Percentiles rank a stretch among this genome's conserved stretches.
phyloP scores from a whole-genome alignment of 2,797 vertebrate species.

The Miichthys miiuy region DNA sequence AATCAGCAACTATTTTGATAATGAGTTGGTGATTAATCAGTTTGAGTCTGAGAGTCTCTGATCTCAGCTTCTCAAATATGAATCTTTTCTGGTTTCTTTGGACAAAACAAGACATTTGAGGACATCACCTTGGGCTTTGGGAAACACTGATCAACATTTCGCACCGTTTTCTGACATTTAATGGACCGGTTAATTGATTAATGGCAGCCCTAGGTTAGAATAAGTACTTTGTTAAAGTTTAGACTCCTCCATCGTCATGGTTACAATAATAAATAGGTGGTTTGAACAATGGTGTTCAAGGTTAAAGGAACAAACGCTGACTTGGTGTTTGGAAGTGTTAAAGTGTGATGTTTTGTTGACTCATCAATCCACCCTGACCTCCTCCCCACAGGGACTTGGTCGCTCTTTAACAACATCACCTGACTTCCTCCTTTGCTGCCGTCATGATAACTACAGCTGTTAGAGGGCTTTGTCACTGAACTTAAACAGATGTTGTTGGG shows the following conservation, averaged over 20 bases:
- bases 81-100: too few relatives aligned
- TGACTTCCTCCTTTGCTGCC: background rate
- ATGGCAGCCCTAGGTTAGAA: too few relatives aligned
- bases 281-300: background rate
- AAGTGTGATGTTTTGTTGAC: background rate
- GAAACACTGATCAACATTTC: background rate
- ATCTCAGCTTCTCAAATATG: too few relatives aligned
- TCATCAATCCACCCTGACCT: background rate
- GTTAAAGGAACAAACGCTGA: background rate
- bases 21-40: too few relatives aligned
- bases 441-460: background rate
- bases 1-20: too few relatives aligned
- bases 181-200: too few relatives aligned
- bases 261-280: background rate
- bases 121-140: background rate
- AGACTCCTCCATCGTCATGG: background rate
- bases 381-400: background rate
- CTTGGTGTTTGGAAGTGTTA: background rate
- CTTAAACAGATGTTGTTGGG: background rate
- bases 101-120: too few relatives aligned
- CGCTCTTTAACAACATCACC: background rate
- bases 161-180: too few relatives aligned
- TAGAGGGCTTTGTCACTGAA: background rate
- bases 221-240: background rate
- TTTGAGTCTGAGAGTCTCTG: too few relatives aligned